A percentile compares a stretch with the other conserved stretches of the same genome.
phyloP scores from a whole-genome alignment of 2,797 vertebrate genomes.

The Sebastes aleutianus region DNA sequence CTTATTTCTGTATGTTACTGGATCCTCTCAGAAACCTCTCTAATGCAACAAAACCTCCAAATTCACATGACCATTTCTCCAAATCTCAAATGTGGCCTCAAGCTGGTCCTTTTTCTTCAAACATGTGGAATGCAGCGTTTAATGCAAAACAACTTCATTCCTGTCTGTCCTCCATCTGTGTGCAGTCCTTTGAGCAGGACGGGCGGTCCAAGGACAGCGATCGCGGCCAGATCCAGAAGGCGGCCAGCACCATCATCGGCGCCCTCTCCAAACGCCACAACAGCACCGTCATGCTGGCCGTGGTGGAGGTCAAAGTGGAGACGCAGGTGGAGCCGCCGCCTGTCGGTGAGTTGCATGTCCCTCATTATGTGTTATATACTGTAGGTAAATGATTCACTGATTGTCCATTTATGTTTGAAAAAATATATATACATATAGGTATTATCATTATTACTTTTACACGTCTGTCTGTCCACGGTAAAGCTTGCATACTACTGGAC shows the following conservation, averaged over 20 bases:
- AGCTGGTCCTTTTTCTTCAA: not conserved
- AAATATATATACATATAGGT: too few relatives aligned
- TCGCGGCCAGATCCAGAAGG: conserved; percentile 86
- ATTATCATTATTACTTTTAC: too few relatives aligned
- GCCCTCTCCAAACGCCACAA: conserved; percentile 90
- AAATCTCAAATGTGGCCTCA: not conserved
- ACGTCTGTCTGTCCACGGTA: too few relatives aligned
- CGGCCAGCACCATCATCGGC: conserved; percentile 84
- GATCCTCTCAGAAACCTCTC: not conserved
- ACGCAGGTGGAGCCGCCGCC: conserved; percentile 75
- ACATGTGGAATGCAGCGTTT: not conserved
- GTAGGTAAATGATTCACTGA: too few relatives aligned
- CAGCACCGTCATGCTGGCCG: conserved; percentile 88
- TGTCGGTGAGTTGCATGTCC: conserved; percentile 64
- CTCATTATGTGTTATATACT: not conserved
- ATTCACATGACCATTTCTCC: not conserved
- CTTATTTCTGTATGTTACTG: not conserved
- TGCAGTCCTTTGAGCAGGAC: conserved; percentile 88
- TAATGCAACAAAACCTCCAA: not conserved
- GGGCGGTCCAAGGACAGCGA: conserved; percentile 78
- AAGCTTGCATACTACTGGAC: too few relatives aligned
- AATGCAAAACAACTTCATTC: not conserved
- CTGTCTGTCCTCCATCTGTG: not conserved
- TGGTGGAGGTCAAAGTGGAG: conserved; percentile 94
- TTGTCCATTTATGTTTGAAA: too few relatives aligned